Percentiles rank a stretch among this genome's conserved stretches.
phyloP scores from a whole-genome alignment of 2,113 vertebrate species.

The Alaudala cheleensis region DNA sequence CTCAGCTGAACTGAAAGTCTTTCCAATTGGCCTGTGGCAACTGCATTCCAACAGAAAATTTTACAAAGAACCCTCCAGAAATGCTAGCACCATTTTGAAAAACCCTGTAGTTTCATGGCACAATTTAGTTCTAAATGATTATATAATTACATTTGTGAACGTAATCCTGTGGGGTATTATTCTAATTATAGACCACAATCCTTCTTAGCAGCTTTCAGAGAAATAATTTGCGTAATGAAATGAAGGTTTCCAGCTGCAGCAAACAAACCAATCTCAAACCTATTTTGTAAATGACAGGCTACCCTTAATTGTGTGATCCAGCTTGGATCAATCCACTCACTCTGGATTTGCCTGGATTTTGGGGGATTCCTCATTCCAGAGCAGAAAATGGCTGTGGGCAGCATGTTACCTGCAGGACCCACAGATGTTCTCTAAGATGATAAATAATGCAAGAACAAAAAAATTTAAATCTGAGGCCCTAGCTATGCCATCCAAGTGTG shows the following conservation, averaged over 20 bases:
- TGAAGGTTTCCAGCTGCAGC: conserved; percentile 57
- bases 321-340: not conserved
- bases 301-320: not conserved
- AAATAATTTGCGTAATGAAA: conserved; percentile 73
- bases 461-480: not conserved
- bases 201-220: conserved; percentile 72
- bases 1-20: not conserved
- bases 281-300: conserved; percentile 35
- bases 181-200: conserved; percentile 78
- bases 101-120: conserved; percentile 20
- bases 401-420: not conserved
- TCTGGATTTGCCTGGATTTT: not conserved
- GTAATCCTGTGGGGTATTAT: conserved; percentile 73
- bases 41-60: not conserved
- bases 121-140: conserved; percentile 67
- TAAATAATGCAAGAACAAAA: not conserved
- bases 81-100: conserved; percentile 3
- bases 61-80: not conserved
- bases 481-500: not conserved
- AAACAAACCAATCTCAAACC: conserved; percentile 46
- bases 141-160: conserved; percentile 76
- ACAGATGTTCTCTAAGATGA: not conserved
- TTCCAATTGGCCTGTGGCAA: not conserved
- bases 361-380: not conserved
- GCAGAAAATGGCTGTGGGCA: not conserved